Conservation (phyloP, 2,888 invertebrate genomes). For the Bedellia somnulentella region DNA sequence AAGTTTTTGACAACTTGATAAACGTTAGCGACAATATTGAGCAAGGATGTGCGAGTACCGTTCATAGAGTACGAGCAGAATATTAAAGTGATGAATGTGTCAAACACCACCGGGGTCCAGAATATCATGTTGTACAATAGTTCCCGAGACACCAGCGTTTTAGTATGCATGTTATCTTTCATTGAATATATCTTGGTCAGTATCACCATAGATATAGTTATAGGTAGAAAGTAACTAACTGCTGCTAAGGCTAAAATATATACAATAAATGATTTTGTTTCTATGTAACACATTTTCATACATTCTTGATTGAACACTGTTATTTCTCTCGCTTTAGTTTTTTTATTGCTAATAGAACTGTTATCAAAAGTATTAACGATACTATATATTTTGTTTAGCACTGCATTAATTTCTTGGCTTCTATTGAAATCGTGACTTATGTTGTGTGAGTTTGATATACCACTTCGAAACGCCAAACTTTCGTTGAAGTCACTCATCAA, state of each 20-base stretch:
- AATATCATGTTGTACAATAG: conserved; percentile 43
- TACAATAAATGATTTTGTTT: conserved; percentile 31
- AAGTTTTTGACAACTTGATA: conserved; percentile 45
- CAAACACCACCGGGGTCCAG: conserved; percentile 50
- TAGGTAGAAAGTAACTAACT: conserved; percentile 42
- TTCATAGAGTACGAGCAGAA: conserved; percentile 38
- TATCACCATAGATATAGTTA: conserved; percentile 38
- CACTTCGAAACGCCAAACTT: conserved; percentile 21
- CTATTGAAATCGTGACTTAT: conserved; percentile 14
- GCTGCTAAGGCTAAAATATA: conserved; percentile 36
- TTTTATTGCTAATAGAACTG: conserved; percentile 21
- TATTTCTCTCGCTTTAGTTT: conserved; percentile 18
- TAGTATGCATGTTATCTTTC: conserved; percentile 24
- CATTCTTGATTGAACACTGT: conserved; percentile 23
- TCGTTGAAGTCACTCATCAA: conserved; percentile 12
- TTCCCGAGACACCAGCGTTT: conserved; percentile 35
- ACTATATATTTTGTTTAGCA: conserved; percentile 30
- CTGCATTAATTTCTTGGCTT: conserved; percentile 19
- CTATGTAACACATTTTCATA: conserved; percentile 34
- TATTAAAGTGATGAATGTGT: conserved; percentile 37
- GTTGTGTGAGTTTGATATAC: conserved; percentile 21
- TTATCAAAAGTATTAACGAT: conserved; percentile 29
- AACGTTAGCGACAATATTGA: conserved; percentile 43
- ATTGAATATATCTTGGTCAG: conserved; percentile 39
- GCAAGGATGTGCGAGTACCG: conserved; percentile 30